phyloP scores from a whole-genome alignment of 1,140 invertebrate species.

The Saxidomus purpurata region DNA sequence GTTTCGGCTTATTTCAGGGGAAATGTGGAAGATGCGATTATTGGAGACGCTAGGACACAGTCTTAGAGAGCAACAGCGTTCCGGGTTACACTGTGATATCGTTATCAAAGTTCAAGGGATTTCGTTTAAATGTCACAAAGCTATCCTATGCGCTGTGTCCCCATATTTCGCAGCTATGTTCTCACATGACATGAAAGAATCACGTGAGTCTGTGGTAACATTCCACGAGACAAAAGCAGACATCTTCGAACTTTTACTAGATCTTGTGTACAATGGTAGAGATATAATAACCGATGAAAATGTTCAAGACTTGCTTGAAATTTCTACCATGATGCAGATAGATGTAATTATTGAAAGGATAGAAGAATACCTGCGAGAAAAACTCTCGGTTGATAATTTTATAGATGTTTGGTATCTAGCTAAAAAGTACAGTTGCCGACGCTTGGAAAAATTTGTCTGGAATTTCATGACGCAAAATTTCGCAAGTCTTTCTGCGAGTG shows the following conservation, averaged over 20 bases:
- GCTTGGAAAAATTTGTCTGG: constrained; percentile 33
- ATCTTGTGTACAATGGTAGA: constrained; percentile 5
- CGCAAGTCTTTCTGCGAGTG: background rate
- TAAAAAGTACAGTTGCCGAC: constrained; percentile 25
- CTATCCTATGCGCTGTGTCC: constrained; percentile 31
- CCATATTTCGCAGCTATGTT: constrained; percentile 53
- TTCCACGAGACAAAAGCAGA: constrained; percentile 45
- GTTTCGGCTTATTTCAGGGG: background rate
- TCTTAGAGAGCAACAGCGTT: constrained; percentile 15
- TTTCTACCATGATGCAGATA: constrained; percentile 40
- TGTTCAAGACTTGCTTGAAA: constrained; percentile 27
- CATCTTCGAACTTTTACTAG: constrained; percentile 19
- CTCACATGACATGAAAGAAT: constrained; percentile 43
- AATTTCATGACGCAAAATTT: constrained; percentile 37
- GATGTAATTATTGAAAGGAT: constrained; percentile 26
- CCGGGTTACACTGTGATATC: constrained; percentile 25
- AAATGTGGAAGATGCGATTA: constrained; percentile 6
- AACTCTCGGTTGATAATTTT: constrained; percentile 25
- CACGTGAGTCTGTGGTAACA: constrained; percentile 19
- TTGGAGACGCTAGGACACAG: background rate
- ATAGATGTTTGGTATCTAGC: constrained; percentile 45
- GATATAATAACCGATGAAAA: constrained; percentile 15
- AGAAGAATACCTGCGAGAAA: constrained; percentile 11
- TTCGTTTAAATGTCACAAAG: constrained; percentile 25
- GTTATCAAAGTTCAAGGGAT: constrained; percentile 10